Evolutionary conservation across 1,140 invertebrate species (phyloP), one percentile per base, ranked within the genome.

Genomic region (Mactra quadrangularis): DNA sequence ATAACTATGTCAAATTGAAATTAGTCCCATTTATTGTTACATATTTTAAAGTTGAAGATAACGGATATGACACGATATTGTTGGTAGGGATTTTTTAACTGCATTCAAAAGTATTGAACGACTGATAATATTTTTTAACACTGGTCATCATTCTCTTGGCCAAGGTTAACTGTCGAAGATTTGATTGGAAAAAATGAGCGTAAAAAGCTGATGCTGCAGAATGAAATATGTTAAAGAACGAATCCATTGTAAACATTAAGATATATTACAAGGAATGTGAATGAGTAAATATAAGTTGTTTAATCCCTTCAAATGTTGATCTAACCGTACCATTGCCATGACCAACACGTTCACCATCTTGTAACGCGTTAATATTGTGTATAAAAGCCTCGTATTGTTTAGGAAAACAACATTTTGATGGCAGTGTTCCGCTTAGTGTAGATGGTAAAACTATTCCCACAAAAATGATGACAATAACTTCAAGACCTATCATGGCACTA

Each of bases 351-450:
- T 62, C 27, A 6, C 59, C 33, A 13, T 33, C 25, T 0, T 62
- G 7, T 29, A 64, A 22, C 7, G 50, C 74, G n/a, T 52, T 55
- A 17, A 64, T 17, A 27, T 41, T 59, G 6, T 52, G 27, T 6
- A 77, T 52, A 38, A 50, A 64, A 17, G 74, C 22, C 35, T 77
- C 74, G 31, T 62, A 77, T 19, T 45, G 57, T 17, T 77, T 27
- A 4, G 74, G 74, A 52, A 64, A 64, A 41, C 74, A 77, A 29
- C 74, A 77, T 35, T 62, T 62, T 11, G 60, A 31, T 4, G 57
- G 27, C 55, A 41, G 38, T 41, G 74, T 17, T 41, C 57, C 6
- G 45, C 74, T 4, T 60, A 55, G 1, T 76, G 55, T 55, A 38
- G 55, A 29, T 22, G 33, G 25, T 29, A n/a, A 22, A n/a, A n/a